These are phyloP conservation scores for Nomada ruficornis DNA, from an alignment of 2,888 invertebrate species.

Conservation along the genomic window DNA sequence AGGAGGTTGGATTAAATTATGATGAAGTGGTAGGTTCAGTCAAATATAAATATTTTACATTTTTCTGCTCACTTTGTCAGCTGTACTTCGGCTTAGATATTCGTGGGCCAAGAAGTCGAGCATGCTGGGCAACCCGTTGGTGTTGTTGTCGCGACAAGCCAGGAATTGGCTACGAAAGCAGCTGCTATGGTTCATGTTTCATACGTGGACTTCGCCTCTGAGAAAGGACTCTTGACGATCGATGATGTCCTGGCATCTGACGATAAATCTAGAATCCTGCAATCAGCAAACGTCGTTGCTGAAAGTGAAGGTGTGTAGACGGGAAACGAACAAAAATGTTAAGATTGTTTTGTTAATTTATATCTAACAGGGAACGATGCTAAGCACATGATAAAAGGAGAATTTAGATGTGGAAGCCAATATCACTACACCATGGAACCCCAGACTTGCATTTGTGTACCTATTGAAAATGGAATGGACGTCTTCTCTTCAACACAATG, in stretches of 20 bases:
- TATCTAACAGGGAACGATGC: slow-evolving; percentile 77
- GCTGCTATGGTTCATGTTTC: slow-evolving; percentile 86
- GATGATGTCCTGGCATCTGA: slow-evolving; percentile 76
- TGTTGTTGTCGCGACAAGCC: slow-evolving; percentile 88
- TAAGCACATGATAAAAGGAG: slow-evolving; percentile 86
- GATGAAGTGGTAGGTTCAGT: slow-evolving; percentile 77
- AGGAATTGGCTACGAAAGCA: slow-evolving; percentile 87
- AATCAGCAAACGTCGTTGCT: slow-evolving; percentile 63
- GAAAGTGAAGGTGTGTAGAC: slow-evolving; percentile 70
- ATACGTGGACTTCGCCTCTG: slow-evolving; percentile 84
- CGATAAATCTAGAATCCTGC: slow-evolving; percentile 74
- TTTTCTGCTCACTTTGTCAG: too few species aligned
- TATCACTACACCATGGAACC: slow-evolving; percentile 92
- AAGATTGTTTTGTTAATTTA: not conserved
- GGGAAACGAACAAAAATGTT: not conserved
- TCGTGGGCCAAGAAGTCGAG: slow-evolving; percentile 83
- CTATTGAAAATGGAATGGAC: slow-evolving; percentile 90
- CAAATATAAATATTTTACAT: too few species aligned
- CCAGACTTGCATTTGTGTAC: slow-evolving; percentile 88
- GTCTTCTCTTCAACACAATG: slow-evolving; percentile 88
- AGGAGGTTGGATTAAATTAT: slow-evolving; percentile 52
- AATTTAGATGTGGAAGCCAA: slow-evolving; percentile 87
- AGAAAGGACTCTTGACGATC: slow-evolving; percentile 80
- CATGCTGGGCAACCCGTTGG: slow-evolving; percentile 92
- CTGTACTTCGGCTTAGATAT: slow-evolving; percentile 66